phyloP scores from a whole-genome alignment of 2,113 vertebrate species.

The Oryzias curvinotus region DNA sequence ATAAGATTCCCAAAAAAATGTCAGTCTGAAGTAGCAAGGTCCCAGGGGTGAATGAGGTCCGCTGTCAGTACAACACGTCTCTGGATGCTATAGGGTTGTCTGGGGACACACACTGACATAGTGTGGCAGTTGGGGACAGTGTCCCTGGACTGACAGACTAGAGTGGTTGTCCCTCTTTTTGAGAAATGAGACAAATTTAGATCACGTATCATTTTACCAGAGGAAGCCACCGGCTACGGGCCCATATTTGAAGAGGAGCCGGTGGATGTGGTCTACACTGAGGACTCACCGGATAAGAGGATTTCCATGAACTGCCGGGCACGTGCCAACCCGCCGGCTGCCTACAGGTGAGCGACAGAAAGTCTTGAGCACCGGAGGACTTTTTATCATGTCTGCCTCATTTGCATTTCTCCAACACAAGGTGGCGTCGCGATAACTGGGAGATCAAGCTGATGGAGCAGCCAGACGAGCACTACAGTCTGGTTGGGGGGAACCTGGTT shows the following conservation, averaged over 20 bases:
- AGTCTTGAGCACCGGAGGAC: neutral
- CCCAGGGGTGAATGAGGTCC: too few relatives aligned
- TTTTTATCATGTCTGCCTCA: neutral
- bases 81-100: too few relatives aligned
- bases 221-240: slow-evolving; percentile 93
- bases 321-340: slow-evolving; percentile 86
- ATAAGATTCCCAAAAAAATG: too few relatives aligned
- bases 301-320: slow-evolving; percentile 97
- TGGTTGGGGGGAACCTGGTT: slow-evolving; percentile 94
- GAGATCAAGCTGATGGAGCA: slow-evolving; percentile 91
- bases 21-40: too few relatives aligned
- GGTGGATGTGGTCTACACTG: slow-evolving; percentile 91
- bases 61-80: too few relatives aligned
- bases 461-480: slow-evolving; percentile 88
- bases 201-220: slow-evolving; percentile 60
- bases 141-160: too few relatives aligned
- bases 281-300: slow-evolving; percentile 91
- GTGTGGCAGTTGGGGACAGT: too few relatives aligned
- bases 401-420: slow-evolving; percentile 39
- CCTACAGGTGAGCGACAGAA: slow-evolving; percentile 81
- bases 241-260: slow-evolving; percentile 98
- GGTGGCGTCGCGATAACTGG: slow-evolving; percentile 94
- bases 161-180: too few relatives aligned
- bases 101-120: too few relatives aligned
- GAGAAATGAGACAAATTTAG: neutral